phyloP scores from a whole-genome alignment of 2,888 invertebrate species.

The Timandra comae region DNA sequence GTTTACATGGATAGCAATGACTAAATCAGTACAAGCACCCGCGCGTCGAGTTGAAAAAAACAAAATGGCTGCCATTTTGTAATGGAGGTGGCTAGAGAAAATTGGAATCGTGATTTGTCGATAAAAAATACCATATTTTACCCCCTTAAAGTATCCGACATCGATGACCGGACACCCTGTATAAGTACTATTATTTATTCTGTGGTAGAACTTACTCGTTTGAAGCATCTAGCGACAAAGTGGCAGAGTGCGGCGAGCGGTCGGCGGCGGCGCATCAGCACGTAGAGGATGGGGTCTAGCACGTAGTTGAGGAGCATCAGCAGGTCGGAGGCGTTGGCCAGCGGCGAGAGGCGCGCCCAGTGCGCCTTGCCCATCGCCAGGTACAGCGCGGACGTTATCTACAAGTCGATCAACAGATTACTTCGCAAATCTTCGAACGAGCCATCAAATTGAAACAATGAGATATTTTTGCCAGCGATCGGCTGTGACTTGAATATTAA shows the following conservation, averaged over 20 bases:
- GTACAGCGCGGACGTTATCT: constrained; percentile 73
- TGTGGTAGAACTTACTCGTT: constrained; percentile 57
- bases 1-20: no score
- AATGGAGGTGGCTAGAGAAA: no score
- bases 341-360: constrained; percentile 43
- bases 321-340: constrained; percentile 80
- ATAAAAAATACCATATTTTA: no score
- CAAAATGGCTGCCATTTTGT: no score
- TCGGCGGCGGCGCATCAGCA: constrained; percentile 78
- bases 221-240: constrained; percentile 54
- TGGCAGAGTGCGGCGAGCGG: constrained; percentile 39
- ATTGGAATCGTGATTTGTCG: no score
- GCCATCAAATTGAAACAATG: constrained; percentile 45
- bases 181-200: no score
- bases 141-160: no score
- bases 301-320: constrained; percentile 89
- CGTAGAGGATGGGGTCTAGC: constrained; percentile 89
- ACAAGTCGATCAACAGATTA: no score
- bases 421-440: no score
- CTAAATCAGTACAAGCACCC: no score
- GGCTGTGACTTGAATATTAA: constrained; percentile 26
- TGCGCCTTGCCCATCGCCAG: constrained; percentile 52
- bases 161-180: no score
- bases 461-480: constrained; percentile 43
- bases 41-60: no score